A percentile compares a stretch with the other conserved stretches of the same genome.
These are phyloP conservation scores for Stratiolaelaps scimitus DNA, from an alignment of 1,140 invertebrate species.

Conservation along the genomic window DNA sequence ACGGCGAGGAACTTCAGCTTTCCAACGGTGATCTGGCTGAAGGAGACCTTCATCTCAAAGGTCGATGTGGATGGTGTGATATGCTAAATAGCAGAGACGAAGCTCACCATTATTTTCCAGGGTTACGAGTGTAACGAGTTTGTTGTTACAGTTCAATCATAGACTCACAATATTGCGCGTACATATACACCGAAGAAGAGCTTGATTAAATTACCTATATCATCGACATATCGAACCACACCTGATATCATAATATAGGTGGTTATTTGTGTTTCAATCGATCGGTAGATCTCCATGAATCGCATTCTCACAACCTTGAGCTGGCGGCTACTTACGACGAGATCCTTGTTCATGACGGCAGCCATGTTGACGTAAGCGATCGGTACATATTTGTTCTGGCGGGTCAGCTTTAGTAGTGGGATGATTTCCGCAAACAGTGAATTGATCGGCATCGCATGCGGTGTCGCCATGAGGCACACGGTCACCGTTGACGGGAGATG, in stretches of 20 bases:
- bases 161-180: too few species aligned
- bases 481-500: constrained; percentile 1
- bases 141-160: too few species aligned
- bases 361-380: constrained; percentile 18
- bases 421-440: not conserved
- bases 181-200: too few species aligned
- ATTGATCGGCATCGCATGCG: constrained; percentile 9
- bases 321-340: not conserved
- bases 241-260: too few species aligned
- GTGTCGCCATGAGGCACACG: constrained; percentile 6
- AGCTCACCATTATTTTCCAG: too few species aligned
- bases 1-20: constrained; percentile 46
- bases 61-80: constrained; percentile 9
- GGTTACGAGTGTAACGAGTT: too few species aligned
- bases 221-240: too few species aligned
- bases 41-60: constrained; percentile 40
- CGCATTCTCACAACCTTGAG: too few species aligned
- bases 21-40: constrained; percentile 45
- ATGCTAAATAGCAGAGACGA: not conserved
- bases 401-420: not conserved
- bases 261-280: too few species aligned
- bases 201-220: too few species aligned
- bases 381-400: constrained; percentile 15
- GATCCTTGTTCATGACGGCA: constrained; percentile 12
- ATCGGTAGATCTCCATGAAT: constrained; percentile 1